Evolutionary conservation across 2,888 invertebrate species (phyloP), one percentile per base, ranked within the genome.

Genomic region (Galerucella calmariensis): DNA sequence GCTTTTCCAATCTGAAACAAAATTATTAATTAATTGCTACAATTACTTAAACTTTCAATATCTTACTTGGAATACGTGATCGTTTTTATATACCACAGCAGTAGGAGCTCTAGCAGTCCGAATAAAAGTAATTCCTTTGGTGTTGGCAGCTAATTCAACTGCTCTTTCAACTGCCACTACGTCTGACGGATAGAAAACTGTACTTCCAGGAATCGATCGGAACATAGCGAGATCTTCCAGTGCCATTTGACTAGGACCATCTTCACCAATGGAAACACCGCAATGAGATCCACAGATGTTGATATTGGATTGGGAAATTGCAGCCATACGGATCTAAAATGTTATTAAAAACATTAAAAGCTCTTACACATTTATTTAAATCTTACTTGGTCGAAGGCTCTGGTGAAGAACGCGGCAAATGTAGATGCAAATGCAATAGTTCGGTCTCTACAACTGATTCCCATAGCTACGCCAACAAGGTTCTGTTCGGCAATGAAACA

Each of bases 401-500:
- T 91, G 3, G 96, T 94, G 87, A 98, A 95, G 92, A 99, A 99
- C 1, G 97, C 96, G 51, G 98, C 98, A 89, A 99, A 99, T 9
- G 99, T 98, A 73, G 97, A 97, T 1, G 93, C 95, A 88, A 99
- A 99, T 0, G 97, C 94, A 62, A 99, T 92, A 11, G 96, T 93
- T 77, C 99, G 92, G 85, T 95, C 94, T 78, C 99, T 91, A 85
- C 97, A 97, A n/a, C 95, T 95, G 68, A 95, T 94, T 35, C 99
- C 99, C 80, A 97, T 95, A 0, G 96, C 98, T 72, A 98, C 97
- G 63, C 97, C 97, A 75, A 96, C 97, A 85, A 98, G 89, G 90
- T 98, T 99, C 90, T 99, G 99, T 86, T 99, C 99, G 74, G 99
- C 99, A 85, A 99, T 99, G 90, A 95, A 99, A 87, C 99, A 98